Evolutionary conservation across 2,113 vertebrate genomes (phyloP).

Genomic region (Typhlomys cinereus): DNA sequence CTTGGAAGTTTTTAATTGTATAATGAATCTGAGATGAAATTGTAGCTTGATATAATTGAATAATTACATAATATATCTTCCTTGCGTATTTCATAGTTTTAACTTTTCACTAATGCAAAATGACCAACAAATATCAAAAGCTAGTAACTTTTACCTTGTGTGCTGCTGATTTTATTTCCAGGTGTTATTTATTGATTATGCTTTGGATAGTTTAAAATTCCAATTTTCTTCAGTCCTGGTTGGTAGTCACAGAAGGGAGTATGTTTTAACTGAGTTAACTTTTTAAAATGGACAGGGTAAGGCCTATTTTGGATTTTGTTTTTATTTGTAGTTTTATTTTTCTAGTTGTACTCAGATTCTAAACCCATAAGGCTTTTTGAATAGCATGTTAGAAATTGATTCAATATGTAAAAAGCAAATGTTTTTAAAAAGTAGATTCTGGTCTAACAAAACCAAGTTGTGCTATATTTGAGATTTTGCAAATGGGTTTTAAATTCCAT

Average conservation of each 20-base stretch:
- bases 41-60: neutral
- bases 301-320: neutral
- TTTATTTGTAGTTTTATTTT: slow-evolving; percentile 33
- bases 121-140: neutral
- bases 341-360: slow-evolving; percentile 19
- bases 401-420: slow-evolving; percentile 3
- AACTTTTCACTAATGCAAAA: neutral
- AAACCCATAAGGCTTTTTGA: neutral
- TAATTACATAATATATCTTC: neutral
- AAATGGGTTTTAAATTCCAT: neutral
- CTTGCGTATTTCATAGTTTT: neutral
- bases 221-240: neutral
- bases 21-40: neutral
- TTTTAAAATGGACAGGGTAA: slow-evolving; percentile 9
- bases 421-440: neutral
- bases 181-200: neutral
- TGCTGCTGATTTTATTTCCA: neutral
- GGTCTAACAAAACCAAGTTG: slow-evolving; percentile 29
- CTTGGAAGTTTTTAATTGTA: neutral
- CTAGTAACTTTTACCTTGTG: neutral
- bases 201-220: neutral
- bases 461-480: neutral
- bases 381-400: slow-evolving; percentile 4
- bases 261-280: neutral
- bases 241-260: neutral